Evolutionary conservation across 2,888 invertebrate genomes (phyloP).

Genomic region (Choreutis nemorana): DNA sequence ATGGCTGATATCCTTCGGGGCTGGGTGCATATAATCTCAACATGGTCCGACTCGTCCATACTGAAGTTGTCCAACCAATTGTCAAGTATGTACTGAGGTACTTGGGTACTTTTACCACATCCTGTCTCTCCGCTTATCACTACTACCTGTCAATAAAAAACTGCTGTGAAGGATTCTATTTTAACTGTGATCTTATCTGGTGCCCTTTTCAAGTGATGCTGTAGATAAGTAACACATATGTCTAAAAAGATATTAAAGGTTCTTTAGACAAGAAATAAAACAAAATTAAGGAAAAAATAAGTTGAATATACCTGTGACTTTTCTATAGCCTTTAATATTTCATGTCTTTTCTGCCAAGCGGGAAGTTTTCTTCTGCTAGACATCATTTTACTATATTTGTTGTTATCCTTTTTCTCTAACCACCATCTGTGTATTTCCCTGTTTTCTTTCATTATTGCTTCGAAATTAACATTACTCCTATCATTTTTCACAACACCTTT

Average conservation of each 20-base stretch:
- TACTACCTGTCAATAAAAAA: constrained; percentile 46
- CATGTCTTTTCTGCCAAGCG: constrained; percentile 74
- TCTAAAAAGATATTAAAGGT: no score
- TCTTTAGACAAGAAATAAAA: no score
- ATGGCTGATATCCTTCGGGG: constrained; percentile 92
- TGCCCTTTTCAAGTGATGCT: no score
- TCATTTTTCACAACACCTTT: constrained; percentile 67
- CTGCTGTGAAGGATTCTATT: no score
- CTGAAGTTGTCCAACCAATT: constrained; percentile 75
- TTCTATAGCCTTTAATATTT: constrained; percentile 71
- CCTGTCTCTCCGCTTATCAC: constrained; percentile 88
- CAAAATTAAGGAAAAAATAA: not conserved
- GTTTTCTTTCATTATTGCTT: constrained; percentile 69
- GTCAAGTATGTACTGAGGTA: constrained; percentile 94
- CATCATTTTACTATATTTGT: constrained; percentile 73
- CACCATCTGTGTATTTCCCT: constrained; percentile 69
- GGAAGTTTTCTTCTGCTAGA: constrained; percentile 71
- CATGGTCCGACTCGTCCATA: constrained; percentile 64
- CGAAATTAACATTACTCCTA: constrained; percentile 52
- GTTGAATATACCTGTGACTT: constrained; percentile 59
- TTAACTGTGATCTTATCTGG: no score
- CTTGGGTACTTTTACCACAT: constrained; percentile 86
- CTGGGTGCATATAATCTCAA: constrained; percentile 92
- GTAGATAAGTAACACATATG: no score
- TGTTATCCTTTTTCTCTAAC: constrained; percentile 65